Evolutionary conservation across 2,113 vertebrate genomes (phyloP).

Genomic region (Aphyosemion australe): DNA sequence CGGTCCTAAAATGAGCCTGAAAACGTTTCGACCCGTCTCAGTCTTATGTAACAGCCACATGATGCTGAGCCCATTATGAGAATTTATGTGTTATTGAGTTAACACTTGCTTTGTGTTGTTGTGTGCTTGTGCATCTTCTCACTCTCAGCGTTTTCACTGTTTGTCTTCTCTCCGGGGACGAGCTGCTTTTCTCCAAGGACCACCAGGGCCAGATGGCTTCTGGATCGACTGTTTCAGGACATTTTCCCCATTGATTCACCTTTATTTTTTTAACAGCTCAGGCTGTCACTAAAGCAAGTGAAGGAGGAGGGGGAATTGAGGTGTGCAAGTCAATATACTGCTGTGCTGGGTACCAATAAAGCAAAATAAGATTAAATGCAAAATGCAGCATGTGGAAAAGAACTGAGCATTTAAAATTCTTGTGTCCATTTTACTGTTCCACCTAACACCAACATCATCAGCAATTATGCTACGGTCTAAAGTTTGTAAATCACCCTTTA

Average conservation of each 20-base stretch:
- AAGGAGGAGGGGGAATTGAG: conserved; percentile 33
- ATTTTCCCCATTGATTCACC: conserved; percentile 74
- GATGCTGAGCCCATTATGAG: conserved; percentile 11
- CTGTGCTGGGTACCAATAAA: conserved; percentile 33
- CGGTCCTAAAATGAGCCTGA: conserved; percentile 1
- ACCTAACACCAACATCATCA: too few species aligned
- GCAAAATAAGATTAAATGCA: conserved; percentile 31
- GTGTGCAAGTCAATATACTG: conserved; percentile 45
- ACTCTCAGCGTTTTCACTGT: conserved; percentile 2
- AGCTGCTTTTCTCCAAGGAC: conserved; percentile 59
- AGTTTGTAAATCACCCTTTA: not conserved
- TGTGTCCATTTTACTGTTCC: too few species aligned
- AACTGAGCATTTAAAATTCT: too few species aligned
- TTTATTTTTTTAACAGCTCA: conserved; percentile 65
- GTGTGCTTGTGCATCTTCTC: not conserved
- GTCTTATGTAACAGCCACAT: conserved; percentile 43
- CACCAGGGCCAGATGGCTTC: conserved; percentile 73
- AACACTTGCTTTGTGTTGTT: conserved; percentile 36
- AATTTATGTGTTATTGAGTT: conserved; percentile 26
- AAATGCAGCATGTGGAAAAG: not conserved
- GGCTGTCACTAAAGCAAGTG: conserved; percentile 65
- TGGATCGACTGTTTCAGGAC: conserved; percentile 76
- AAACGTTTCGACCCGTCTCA: not conserved
- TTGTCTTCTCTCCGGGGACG: conserved; percentile 30
- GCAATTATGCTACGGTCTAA: too few species aligned